phyloP scores from a whole-genome alignment of 2,113 vertebrate species.

The Larimichthys polyactis region DNA sequence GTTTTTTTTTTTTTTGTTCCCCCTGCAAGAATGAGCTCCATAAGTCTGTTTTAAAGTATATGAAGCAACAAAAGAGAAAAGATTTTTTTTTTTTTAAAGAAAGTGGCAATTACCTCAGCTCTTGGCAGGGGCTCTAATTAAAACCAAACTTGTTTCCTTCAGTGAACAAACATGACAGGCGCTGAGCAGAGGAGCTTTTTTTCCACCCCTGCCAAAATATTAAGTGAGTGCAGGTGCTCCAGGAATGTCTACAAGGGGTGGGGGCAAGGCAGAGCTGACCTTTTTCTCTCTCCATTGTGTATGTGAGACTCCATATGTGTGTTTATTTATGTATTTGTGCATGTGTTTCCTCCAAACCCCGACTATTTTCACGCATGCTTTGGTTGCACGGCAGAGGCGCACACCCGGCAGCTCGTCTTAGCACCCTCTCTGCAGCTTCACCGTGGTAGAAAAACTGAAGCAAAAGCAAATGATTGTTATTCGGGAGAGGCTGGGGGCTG shows the following conservation, averaged over 20 bases:
- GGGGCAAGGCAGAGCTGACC: conserved; percentile 74
- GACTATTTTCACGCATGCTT: conserved; percentile 67
- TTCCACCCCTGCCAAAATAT: conserved; percentile 81
- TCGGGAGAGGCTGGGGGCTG: conserved; percentile 47
- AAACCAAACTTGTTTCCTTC: conserved; percentile 90
- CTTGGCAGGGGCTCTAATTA: conserved; percentile 88
- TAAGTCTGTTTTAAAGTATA: conserved; percentile 54
- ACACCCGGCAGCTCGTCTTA: conserved; percentile 60
- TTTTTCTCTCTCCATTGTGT: conserved; percentile 68
- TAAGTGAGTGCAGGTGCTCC: conserved; percentile 92
- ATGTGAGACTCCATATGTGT: conserved; percentile 56
- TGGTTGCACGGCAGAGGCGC: conserved; percentile 55
- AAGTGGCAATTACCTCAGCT: conserved; percentile 83
- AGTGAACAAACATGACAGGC: conserved; percentile 87
- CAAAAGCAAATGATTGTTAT: conserved; percentile 68
- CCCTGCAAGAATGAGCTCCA: not conserved
- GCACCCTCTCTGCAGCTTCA: conserved; percentile 35
- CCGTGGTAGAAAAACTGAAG: conserved; percentile 49
- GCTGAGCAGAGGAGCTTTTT: conserved; percentile 79
- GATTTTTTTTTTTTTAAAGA: conserved; percentile 42
- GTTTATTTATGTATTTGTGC: conserved; percentile 73
- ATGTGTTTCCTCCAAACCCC: conserved; percentile 62
- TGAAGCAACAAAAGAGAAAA: conserved; percentile 54
- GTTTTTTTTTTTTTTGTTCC: not conserved
- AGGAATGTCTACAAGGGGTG: conserved; percentile 86